phyloP scores from a whole-genome alignment of 2,113 vertebrate genomes.

The Thomomys bottae region DNA sequence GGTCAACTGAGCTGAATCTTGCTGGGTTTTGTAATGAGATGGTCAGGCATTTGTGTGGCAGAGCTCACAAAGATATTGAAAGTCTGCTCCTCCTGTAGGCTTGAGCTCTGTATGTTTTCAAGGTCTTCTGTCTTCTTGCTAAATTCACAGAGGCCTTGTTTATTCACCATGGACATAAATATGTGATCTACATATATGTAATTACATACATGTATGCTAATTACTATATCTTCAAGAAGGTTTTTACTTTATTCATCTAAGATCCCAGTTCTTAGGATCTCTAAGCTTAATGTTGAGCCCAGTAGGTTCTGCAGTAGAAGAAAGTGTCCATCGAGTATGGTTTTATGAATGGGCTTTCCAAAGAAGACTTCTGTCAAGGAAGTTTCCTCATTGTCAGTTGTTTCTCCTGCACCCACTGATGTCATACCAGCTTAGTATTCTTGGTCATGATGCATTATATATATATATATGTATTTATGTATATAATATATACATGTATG shows the following conservation, averaged over 20 bases:
- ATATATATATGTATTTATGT: too few species aligned
- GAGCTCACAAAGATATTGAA: not conserved
- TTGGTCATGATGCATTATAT: not conserved
- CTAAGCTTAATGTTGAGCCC: not conserved
- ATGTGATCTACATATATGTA: too few species aligned
- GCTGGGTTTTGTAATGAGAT: not conserved
- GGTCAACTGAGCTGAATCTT: not conserved
- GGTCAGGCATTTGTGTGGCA: not conserved
- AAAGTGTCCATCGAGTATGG: not conserved
- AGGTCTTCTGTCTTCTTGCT: not conserved
- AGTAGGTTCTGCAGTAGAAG: not conserved
- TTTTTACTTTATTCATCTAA: conserved; percentile 7
- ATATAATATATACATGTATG: too few species aligned
- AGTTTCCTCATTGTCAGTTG: not conserved
- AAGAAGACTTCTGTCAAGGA: not conserved
- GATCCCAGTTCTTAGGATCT: not conserved
- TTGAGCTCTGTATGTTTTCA: not conserved
- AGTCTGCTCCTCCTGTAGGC: not conserved
- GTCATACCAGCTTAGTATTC: not conserved
- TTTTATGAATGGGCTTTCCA: not conserved
- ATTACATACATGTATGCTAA: too few species aligned
- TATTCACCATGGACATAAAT: too few species aligned
- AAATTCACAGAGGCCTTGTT: not conserved
- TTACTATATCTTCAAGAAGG: not conserved
- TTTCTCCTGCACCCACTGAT: not conserved